Base-by-base conservation (phyloP, 1,140 invertebrate genomes). In the Teleogryllus occipitalis region DNA sequence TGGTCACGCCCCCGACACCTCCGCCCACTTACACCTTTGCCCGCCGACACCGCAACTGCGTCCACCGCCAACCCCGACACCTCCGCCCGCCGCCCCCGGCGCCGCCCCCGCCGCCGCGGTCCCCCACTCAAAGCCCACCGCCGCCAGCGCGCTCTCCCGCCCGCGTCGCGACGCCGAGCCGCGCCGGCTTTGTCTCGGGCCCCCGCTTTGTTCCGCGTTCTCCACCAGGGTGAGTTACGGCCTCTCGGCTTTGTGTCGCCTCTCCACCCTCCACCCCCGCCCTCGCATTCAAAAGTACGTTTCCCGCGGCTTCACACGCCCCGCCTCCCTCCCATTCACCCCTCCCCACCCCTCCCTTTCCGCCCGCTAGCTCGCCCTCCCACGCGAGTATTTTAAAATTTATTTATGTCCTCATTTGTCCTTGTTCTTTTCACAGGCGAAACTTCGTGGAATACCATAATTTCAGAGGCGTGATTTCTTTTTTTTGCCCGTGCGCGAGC, bases 161-260 rank as follows among this genome's bases (percentile, higher is more conserved):
- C 27, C 27, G 27, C 27, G n/a, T 5, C 27, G 27, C 27, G 27
- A 39, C 27, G 27, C 27, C 27, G 27, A 1, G 5, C 27, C 27
- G 27, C 27, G 5, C 27, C 3, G 54, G 54, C 54, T 65, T 65
- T 65, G 54, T 65, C 54, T 10, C 54, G 27, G 27, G n/a, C 15
- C 54, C 10, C 10, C 7, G 54, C 54, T 65, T 65, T 65, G 54
- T 65, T 65, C 54, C 10, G 54, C 54, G 54, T 65, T 65, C 54
- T 65, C 54, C 54, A 65, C 54, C 54, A 65, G 54, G 54, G 54
- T 65, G 54, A 65, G 54, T 65, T 65, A 65, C 54, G 54, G 54
- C 54, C 54, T 14, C 10, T 10, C 10, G 54, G 10, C 54, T 14
- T 65, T 65, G 54, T 65, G 10, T 18, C 54, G 54, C 54, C 10